Base-by-base conservation (phyloP, 2,113 vertebrate species). In the Scatophagus argus region DNA sequence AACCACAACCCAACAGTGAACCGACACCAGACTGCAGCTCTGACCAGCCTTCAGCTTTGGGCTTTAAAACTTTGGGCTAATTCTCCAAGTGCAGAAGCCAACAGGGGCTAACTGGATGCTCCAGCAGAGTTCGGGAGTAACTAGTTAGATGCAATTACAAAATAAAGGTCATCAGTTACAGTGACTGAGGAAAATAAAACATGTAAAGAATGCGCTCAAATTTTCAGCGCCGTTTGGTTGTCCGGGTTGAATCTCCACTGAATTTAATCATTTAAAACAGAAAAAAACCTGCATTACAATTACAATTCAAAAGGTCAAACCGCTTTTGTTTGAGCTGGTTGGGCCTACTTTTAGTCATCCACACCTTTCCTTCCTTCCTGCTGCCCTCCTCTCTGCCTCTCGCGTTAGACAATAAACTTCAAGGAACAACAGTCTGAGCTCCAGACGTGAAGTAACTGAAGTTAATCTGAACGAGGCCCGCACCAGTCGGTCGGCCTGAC, bases 291-390 rank as follows among this genome's bases (percentile, higher is more conserved):
- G n/a, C n/a, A n/a, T n/a, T n/a, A n/a, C n/a, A n/a, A 43, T 43
- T 25, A 6, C 4, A 43, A 75, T 59, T 60, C 70, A 78, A n/a
- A 82, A 87, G 81, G 75, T 19, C 60, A 84, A 78, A 56, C 19
- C 60, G 67, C 70, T 86, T 92, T 91, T 87, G 85, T 91, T 91
- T 85, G 44, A 81, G 72, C 13, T 61, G 59, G 73, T 69, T 47
- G 47, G 82, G 63, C 66, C 87, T 58, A 79, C 84, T 85, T 89
- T 88, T 75, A 89, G 78, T 52, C 72, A 25, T 39, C 87, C 91
- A 87, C 91, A 90, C 92, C 85, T 91, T 93, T 94, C 93, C 91
- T 93, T 93, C 93, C 92, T 93, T 92, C 92, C 90, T 92, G 69
- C 34, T 55, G 10, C 19, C 73, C 11, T 51, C 56, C 68, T 36